phyloP scores from a whole-genome alignment of 1,140 invertebrate species.

The Bombus polaris region DNA sequence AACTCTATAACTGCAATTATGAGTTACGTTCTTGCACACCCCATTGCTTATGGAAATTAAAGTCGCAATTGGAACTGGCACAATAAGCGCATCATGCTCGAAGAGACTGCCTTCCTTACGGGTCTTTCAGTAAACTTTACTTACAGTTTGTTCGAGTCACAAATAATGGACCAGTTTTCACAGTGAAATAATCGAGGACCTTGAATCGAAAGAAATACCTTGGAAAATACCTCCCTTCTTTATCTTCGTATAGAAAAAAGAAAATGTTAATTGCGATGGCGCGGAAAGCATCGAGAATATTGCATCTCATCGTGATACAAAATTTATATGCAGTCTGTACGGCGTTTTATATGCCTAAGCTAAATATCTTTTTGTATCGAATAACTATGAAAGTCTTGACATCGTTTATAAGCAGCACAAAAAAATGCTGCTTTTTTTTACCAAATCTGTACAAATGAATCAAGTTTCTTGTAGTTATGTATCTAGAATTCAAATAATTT shows the following conservation, averaged over 20 bases:
- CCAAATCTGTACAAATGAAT: too few relatives aligned
- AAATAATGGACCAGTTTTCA: neutral
- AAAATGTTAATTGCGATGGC: neutral
- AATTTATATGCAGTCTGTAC: neutral
- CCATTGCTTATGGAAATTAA: slow-evolving; percentile 35
- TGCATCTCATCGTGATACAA: neutral
- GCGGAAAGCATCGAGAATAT: neutral
- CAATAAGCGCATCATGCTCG: neutral
- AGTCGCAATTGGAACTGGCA: neutral
- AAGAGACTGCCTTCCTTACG: neutral
- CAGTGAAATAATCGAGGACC: neutral
- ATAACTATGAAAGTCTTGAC: too few relatives aligned
- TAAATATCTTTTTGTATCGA: too few relatives aligned
- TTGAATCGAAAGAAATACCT: neutral
- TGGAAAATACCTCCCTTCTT: neutral
- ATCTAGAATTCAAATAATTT: too few relatives aligned
- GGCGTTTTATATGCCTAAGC: neutral
- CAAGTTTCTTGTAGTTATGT: too few relatives aligned
- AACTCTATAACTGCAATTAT: slow-evolving; percentile 8
- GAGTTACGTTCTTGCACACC: slow-evolving; percentile 13
- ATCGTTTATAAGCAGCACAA: too few relatives aligned
- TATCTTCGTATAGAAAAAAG: neutral
- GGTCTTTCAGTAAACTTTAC: neutral
- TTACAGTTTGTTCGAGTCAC: neutral
- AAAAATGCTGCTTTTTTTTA: too few relatives aligned